These are phyloP conservation scores for Eurois occulta DNA, from an alignment of 2,888 invertebrate genomes.

Conservation along the genomic window DNA sequence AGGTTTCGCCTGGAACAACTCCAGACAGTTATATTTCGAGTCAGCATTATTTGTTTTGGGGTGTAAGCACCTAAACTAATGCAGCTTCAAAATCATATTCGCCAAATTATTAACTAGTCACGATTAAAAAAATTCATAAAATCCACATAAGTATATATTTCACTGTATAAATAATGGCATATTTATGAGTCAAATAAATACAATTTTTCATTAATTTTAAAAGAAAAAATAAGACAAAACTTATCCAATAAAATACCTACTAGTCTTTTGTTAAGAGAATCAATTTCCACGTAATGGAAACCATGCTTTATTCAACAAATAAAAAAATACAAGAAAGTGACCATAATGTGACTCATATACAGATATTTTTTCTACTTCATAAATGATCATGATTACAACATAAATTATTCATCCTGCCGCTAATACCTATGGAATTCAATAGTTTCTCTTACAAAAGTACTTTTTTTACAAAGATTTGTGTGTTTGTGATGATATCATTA, in stretches of 20 bases:
- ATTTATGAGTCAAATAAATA: slow-evolving; percentile 59
- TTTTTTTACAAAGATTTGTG: slow-evolving; percentile 31
- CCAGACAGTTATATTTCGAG: background rate
- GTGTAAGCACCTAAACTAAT: background rate
- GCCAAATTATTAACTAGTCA: background rate
- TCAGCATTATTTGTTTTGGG: background rate
- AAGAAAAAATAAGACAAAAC: slow-evolving; percentile 55
- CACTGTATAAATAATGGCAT: slow-evolving; percentile 75
- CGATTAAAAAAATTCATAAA: slow-evolving; percentile 59
- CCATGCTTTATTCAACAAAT: slow-evolving; percentile 33
- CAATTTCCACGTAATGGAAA: slow-evolving; percentile 34
- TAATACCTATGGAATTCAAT: slow-evolving; percentile 27
- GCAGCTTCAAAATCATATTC: background rate
- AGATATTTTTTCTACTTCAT: slow-evolving; percentile 44
- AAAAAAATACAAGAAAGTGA: slow-evolving; percentile 47
- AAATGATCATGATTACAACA: slow-evolving; percentile 42
- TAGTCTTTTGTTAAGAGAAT: slow-evolving; percentile 62
- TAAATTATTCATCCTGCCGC: slow-evolving; percentile 19
- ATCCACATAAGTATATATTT: slow-evolving; percentile 69
- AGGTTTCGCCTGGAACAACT: background rate
- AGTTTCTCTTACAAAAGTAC: slow-evolving; percentile 46
- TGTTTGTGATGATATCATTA: slow-evolving; percentile 52
- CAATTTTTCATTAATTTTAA: slow-evolving; percentile 50
- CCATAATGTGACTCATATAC: slow-evolving; percentile 60
- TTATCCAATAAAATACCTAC: slow-evolving; percentile 57